These are phyloP conservation scores for Notocelia uddmanniana DNA, from an alignment of 2,888 invertebrate genomes.

Conservation along the genomic window DNA sequence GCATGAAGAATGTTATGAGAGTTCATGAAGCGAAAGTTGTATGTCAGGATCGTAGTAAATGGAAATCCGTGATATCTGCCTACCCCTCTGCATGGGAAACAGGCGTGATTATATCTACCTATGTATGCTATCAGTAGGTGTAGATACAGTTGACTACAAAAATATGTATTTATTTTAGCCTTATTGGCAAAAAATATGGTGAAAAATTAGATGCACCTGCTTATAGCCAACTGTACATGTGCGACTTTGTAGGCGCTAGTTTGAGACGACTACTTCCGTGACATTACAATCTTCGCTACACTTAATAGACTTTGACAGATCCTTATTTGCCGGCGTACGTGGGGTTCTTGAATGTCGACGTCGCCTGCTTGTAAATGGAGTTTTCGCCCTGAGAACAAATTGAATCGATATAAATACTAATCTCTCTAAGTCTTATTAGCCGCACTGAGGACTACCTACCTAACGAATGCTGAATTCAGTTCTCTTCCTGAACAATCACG, in stretches of 20 bases:
- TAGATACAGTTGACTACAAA: not conserved
- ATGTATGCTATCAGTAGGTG: slow-evolving; percentile 3
- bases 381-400: slow-evolving; percentile 92
- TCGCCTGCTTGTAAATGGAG: slow-evolving; percentile 99
- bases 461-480: too few species aligned
- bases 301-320: slow-evolving; percentile 36
- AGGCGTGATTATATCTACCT: too few species aligned
- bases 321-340: slow-evolving; percentile 94
- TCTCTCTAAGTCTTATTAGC: too few species aligned
- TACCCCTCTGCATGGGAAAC: too few species aligned
- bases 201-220: not conserved
- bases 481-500: too few species aligned
- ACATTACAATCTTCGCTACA: slow-evolving; percentile 24
- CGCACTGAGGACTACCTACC: too few species aligned
- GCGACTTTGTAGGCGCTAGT: slow-evolving; percentile 8
- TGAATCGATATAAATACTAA: not conserved
- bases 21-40: too few species aligned
- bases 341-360: slow-evolving; percentile 99
- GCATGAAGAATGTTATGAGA: too few species aligned
- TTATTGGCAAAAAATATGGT: not conserved
- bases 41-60: too few species aligned
- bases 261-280: slow-evolving; percentile 40
- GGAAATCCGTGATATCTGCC: too few species aligned
- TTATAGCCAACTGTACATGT: slow-evolving; percentile 2
- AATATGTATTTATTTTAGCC: not conserved